Conservation (phyloP, 2,797 vertebrate species). For the Gymnothorax javanicus region DNA sequence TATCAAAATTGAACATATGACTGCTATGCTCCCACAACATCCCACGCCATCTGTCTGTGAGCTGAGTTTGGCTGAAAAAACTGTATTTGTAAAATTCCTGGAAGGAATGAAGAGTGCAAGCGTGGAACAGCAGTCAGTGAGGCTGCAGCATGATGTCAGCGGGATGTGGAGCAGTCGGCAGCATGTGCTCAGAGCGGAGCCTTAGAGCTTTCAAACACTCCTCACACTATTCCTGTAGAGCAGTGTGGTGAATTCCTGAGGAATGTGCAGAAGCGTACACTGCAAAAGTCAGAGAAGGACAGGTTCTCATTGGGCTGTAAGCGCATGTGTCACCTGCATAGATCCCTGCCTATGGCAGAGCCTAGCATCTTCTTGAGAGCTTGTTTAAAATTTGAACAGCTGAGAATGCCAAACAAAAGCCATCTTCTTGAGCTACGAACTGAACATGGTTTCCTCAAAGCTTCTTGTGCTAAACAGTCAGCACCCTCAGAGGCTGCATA, state of each 20-base stretch:
- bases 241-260: neutral
- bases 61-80: neutral
- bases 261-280: neutral
- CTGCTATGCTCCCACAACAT: neutral
- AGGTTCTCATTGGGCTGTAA: neutral
- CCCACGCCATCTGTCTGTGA: neutral
- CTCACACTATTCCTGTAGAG: neutral
- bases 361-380: neutral
- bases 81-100: neutral
- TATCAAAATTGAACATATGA: neutral
- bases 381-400: slow-evolving; percentile 1
- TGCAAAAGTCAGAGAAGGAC: neutral
- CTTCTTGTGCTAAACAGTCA: neutral
- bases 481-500: neutral
- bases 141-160: neutral
- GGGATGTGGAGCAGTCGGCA: neutral
- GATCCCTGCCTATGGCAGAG: neutral
- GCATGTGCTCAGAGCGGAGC: neutral
- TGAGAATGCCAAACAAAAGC: neutral
- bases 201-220: neutral
- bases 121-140: neutral
- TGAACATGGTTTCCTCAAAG: neutral
- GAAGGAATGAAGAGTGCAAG: neutral
- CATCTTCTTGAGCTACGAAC: neutral
- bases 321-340: neutral